A percentile compares a stretch with the other conserved stretches of the same genome.
Conservation (phyloP, 2,113 vertebrate species). For the Elephas maximus region DNA sequence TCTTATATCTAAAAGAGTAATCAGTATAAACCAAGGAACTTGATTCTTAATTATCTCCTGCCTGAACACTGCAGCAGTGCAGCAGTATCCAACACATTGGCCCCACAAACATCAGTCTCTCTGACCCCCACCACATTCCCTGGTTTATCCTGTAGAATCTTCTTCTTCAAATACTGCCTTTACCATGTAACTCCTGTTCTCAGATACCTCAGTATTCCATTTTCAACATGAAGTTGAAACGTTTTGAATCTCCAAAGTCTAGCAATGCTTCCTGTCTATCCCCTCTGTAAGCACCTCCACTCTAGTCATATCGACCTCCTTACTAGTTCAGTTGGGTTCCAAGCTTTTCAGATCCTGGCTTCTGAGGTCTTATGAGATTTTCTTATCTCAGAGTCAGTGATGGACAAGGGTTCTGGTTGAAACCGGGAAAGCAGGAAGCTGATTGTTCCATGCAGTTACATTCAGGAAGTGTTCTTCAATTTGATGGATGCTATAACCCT, state of each 20-base stretch:
- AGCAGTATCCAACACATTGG: not conserved
- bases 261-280: not conserved
- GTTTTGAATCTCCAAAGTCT: not conserved
- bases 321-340: not conserved
- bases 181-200: not conserved
- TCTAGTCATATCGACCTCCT: not conserved
- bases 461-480: not conserved
- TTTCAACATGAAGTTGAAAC: not conserved
- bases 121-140: not conserved
- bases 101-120: not conserved
- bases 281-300: not conserved
- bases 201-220: not conserved
- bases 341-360: not conserved
- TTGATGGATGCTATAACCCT: not conserved
- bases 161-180: not conserved
- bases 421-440: not conserved
- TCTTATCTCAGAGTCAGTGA: conserved; percentile 29
- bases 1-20: conserved; percentile 49
- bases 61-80: not conserved
- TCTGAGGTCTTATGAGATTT: not conserved
- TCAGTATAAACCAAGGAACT: not conserved
- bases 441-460: not conserved
- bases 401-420: conserved; percentile 6
- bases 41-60: not conserved
- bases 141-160: not conserved